A percentile compares a stretch with the other conserved stretches of the same genome.
Conservation (phyloP, 2,113 vertebrate genomes). For the Oncorhynchus mykiss region DNA sequence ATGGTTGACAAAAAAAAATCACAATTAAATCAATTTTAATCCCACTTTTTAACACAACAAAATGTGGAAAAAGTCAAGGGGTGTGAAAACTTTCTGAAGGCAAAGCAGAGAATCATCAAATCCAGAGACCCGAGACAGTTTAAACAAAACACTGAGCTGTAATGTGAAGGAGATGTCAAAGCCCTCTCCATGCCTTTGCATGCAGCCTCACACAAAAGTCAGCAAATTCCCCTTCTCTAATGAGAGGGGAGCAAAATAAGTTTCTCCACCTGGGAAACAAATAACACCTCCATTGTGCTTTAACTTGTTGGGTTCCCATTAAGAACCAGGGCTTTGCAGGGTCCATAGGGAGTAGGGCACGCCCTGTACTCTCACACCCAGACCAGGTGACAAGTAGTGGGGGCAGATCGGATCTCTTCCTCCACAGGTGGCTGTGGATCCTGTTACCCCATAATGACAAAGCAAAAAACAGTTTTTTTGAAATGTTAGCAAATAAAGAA, state of each 20-base stretch:
- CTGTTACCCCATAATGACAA: conserved; percentile 30
- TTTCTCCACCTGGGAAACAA: conserved; percentile 22
- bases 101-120: too few species aligned
- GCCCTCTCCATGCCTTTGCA: conserved; percentile 24
- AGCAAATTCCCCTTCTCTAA: conserved; percentile 51
- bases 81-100: too few species aligned
- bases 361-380: conserved; percentile 19
- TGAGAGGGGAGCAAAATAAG: conserved; percentile 40
- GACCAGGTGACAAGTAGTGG: conserved; percentile 33
- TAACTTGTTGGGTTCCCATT: conserved; percentile 33
- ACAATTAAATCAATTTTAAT: too few species aligned
- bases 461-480: too few species aligned
- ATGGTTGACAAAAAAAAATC: too few species aligned
- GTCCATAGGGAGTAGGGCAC: neutral
- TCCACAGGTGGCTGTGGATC: conserved; percentile 37
- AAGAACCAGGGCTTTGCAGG: conserved; percentile 29
- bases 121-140: too few species aligned
- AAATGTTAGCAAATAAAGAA: too few species aligned
- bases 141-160: neutral
- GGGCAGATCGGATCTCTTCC: conserved; percentile 33
- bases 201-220: conserved; percentile 47
- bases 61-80: too few species aligned
- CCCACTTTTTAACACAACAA: too few species aligned
- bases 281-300: conserved; percentile 62
- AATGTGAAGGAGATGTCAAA: conserved; percentile 19